Evolutionary conservation across 2,113 vertebrate species (phyloP).

Genomic region (Odontesthes bonariensis): DNA sequence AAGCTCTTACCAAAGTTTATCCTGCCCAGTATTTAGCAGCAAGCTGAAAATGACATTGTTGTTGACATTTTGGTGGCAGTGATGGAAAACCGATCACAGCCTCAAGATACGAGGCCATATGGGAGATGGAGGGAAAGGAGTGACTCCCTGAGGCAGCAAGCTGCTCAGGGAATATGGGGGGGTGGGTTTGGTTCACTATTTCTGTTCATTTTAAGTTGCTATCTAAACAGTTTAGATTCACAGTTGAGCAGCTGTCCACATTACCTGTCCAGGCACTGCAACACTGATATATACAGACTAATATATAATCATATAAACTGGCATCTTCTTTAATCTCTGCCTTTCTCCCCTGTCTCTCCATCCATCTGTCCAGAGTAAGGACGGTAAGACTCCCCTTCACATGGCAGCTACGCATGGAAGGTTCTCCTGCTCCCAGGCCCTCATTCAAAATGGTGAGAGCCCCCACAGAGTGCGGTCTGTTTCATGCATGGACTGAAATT

Average conservation of each 20-base stretch:
- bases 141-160: conserved; percentile 68
- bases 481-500: conserved; percentile 2
- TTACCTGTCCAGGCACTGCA: background rate
- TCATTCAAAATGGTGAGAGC: conserved; percentile 95
- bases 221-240: background rate
- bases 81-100: conserved; percentile 63
- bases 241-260: background rate
- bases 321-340: background rate
- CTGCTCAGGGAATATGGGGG: conserved; percentile 55
- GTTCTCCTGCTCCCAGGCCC: conserved; percentile 97
- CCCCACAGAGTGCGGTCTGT: background rate
- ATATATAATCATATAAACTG: background rate
- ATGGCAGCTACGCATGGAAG: conserved; percentile 97
- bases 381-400: conserved; percentile 96
- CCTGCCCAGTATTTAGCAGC: background rate
- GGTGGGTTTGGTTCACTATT: conserved; percentile 14
- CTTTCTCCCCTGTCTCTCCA: background rate
- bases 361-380: conserved; percentile 89
- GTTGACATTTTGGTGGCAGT: conserved; percentile 48
- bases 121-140: conserved; percentile 41
- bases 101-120: conserved; percentile 69
- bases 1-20: background rate
- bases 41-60: conserved; percentile 20
- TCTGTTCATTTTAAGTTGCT: conserved; percentile 24
- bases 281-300: conserved; percentile 2